phyloP scores from a whole-genome alignment of 2,113 vertebrate species.

The Fregata magnificens region DNA sequence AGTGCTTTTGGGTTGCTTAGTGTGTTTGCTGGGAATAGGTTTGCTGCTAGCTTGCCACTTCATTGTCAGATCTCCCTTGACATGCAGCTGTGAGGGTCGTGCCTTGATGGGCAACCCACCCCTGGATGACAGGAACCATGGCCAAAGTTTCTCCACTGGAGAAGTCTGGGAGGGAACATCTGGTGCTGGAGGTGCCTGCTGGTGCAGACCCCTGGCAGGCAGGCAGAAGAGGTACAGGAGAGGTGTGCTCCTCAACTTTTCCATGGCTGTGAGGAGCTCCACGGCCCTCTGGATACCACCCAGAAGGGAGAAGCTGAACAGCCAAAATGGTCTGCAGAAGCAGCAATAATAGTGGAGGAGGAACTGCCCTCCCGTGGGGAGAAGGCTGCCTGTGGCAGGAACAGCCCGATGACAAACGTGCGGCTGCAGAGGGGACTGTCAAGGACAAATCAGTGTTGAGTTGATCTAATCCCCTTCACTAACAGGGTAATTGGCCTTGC shows the following conservation, averaged over 20 bases:
- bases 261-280: background rate
- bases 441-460: background rate
- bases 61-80: background rate
- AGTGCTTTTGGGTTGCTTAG: background rate
- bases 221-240: background rate
- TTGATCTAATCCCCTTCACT: background rate
- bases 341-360: background rate
- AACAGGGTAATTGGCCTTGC: background rate
- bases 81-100: background rate
- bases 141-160: background rate
- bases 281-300: background rate
- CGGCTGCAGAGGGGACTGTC: background rate
- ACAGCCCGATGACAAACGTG: background rate
- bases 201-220: background rate
- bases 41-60: background rate
- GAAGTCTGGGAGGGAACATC: background rate
- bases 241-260: background rate
- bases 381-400: background rate
- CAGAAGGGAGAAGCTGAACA: background rate
- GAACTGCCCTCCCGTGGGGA: fast-evolving
- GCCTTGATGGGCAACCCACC: background rate
- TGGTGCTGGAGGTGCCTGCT: background rate
- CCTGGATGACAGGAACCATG: background rate
- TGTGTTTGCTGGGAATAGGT: background rate
- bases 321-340: background rate